These are phyloP conservation scores for Hirtodrosophila histrioides DNA, from an alignment of 2,888 invertebrate genomes.

Conservation along the genomic window DNA sequence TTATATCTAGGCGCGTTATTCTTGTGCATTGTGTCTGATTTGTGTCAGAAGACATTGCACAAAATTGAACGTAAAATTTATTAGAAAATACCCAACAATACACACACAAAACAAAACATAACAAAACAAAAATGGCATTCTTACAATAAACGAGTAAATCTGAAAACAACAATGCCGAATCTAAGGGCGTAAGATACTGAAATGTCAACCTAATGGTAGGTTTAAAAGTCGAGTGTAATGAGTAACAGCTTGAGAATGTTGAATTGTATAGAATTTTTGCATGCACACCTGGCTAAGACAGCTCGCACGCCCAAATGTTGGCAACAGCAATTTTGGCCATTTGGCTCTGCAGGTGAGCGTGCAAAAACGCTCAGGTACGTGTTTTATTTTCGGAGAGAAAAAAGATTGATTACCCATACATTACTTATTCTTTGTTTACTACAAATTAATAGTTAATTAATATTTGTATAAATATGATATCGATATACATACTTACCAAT, in stretches of 20 bases:
- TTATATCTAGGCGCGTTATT: constrained; percentile 22
- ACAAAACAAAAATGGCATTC: constrained; percentile 23
- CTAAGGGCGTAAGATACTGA: constrained; percentile 43
- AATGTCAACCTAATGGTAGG: constrained; percentile 63
- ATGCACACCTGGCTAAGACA: constrained; percentile 26
- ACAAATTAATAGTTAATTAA: constrained; percentile 74
- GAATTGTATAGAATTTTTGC: constrained; percentile 78
- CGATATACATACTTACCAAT: constrained; percentile 47
- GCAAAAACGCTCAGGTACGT: constrained; percentile 85
- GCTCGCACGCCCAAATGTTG: constrained; percentile 7
- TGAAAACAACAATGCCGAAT: constrained; percentile 37
- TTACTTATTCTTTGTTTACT: constrained; percentile 78
- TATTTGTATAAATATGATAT: constrained; percentile 58
- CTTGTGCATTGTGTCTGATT: constrained; percentile 31
- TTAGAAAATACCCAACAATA: constrained; percentile 29
- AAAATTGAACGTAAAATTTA: constrained; percentile 9
- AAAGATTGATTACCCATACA: constrained; percentile 87
- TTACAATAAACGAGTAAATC: constrained; percentile 19
- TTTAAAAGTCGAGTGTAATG: constrained; percentile 65
- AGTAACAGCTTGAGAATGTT: constrained; percentile 78
- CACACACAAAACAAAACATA: constrained; percentile 13
- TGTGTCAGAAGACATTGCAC: constrained; percentile 21
- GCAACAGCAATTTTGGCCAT: constrained; percentile 1
- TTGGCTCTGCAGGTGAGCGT: constrained; percentile 32
- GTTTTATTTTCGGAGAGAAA: constrained; percentile 87